A percentile compares a stretch with the other conserved stretches of the same genome.
These are phyloP conservation scores for Druceiella hillmani DNA, from an alignment of 2,888 invertebrate genomes.

Conservation along the genomic window DNA sequence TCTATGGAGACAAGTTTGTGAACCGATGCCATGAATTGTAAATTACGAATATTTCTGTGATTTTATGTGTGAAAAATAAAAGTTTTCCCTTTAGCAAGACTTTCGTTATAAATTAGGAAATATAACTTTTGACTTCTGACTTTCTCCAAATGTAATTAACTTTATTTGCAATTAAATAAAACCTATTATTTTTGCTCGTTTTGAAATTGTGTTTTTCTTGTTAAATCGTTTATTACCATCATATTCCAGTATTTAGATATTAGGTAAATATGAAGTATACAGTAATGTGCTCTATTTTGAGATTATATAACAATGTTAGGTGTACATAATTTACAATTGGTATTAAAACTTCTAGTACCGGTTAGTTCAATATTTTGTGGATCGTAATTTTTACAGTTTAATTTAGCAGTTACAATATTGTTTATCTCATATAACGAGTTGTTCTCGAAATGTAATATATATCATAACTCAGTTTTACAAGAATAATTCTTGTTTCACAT, in stretches of 20 bases:
- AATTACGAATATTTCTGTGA: too few relatives aligned
- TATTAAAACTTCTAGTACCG: not conserved
- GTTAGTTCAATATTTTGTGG: not conserved
- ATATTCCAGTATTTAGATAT: not conserved
- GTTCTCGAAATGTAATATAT: not conserved
- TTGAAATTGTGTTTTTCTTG: not conserved
- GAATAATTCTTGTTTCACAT: not conserved
- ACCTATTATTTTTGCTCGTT: too few relatives aligned
- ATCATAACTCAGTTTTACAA: not conserved
- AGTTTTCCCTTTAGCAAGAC: too few relatives aligned
- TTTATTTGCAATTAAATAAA: too few relatives aligned
- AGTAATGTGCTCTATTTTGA: not conserved
- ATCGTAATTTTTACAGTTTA: not conserved
- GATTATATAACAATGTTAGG: not conserved
- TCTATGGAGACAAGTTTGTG: too few relatives aligned
- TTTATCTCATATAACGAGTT: not conserved
- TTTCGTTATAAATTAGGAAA: too few relatives aligned
- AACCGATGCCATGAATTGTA: too few relatives aligned
- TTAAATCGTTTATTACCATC: not conserved
- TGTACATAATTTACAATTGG: not conserved
- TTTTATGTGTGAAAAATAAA: too few relatives aligned
- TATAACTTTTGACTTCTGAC: too few relatives aligned
- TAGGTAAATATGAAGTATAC: not conserved
- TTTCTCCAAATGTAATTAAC: too few relatives aligned
- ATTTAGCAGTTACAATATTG: not conserved